phyloP scores from a whole-genome alignment of 2,113 vertebrate species.

The Melierax canorus region DNA sequence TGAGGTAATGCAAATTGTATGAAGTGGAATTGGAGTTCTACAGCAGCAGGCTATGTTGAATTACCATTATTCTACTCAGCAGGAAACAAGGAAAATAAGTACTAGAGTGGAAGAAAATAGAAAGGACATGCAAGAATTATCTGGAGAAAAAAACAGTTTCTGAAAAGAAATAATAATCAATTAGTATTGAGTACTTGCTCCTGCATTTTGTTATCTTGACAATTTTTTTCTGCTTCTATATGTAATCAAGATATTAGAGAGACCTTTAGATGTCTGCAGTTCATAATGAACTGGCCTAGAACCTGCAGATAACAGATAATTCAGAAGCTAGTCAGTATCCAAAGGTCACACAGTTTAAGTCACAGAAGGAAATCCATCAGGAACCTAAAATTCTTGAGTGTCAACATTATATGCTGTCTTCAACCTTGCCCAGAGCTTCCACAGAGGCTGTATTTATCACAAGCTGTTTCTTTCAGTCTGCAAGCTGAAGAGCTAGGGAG shows the following conservation, averaged over 20 bases:
- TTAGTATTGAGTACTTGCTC: background rate
- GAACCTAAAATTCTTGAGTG: background rate
- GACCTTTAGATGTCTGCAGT: background rate
- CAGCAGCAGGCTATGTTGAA: background rate
- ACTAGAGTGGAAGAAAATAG: background rate
- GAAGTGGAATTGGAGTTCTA: background rate
- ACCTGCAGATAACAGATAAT: background rate
- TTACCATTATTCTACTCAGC: background rate
- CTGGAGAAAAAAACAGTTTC: background rate
- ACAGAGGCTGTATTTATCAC: background rate
- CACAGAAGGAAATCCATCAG: background rate
- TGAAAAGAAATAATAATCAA: background rate
- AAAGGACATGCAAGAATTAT: background rate
- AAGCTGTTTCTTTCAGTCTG: background rate
- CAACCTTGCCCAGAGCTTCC: fast-evolving
- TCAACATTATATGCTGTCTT: background rate
- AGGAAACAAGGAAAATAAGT: background rate
- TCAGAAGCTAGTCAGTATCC: background rate
- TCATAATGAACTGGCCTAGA: background rate
- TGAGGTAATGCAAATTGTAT: background rate
- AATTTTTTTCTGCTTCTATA: background rate
- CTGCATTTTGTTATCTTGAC: background rate
- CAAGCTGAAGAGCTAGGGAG: background rate
- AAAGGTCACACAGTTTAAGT: background rate
- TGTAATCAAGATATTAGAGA: background rate